Evolutionary conservation across 2,888 invertebrate species (phyloP), one percentile per base, ranked within the genome.

Genomic region (Anaspis maculata): DNA sequence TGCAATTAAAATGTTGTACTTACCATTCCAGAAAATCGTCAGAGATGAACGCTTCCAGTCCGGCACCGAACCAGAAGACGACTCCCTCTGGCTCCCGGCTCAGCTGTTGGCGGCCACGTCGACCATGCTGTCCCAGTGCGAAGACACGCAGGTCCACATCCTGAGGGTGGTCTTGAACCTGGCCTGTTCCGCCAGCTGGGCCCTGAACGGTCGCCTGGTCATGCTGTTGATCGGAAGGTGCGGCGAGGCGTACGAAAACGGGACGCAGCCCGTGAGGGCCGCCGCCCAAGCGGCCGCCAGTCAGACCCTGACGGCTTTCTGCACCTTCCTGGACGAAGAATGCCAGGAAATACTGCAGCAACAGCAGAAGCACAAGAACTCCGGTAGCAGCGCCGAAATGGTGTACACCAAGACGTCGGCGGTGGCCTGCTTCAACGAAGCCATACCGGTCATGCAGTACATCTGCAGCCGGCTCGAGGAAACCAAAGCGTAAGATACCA

Each of bases 31-130:
- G 92, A 83, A 85, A 75, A 77, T 94, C 51, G 76, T 94, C 14
- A 78, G 88, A 45, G 94, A 95, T 67, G 90, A 91, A 59, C 74
- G 91, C 35, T 92, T 94, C 60, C 90, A 91, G 60, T 79, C 89
- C 11, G 86, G 87, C 13, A 77, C 85, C 44, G 92, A 92, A 59
- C 86, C 87, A 1, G 91, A 92, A 66, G 87, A 89, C 60, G 91
- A 92, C 66, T 89, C 89, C 1, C 70, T 88, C 26, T 92, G 92
- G 91, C 71, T 94, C 57, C 91, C 94, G 3, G 85, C 90, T 2
- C 95, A 95, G 65, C 72, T 95, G 34, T 71, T 95, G 21, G 79
- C 85, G 45, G 82, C 91, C 2, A 86, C 94, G 32, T 79, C 84
- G 13, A 82, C 83, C 0, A 79, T 87, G 55, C 74, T 82, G 52